Conservation (phyloP, 2,113 vertebrate species). For the Sylvietta virens region DNA sequence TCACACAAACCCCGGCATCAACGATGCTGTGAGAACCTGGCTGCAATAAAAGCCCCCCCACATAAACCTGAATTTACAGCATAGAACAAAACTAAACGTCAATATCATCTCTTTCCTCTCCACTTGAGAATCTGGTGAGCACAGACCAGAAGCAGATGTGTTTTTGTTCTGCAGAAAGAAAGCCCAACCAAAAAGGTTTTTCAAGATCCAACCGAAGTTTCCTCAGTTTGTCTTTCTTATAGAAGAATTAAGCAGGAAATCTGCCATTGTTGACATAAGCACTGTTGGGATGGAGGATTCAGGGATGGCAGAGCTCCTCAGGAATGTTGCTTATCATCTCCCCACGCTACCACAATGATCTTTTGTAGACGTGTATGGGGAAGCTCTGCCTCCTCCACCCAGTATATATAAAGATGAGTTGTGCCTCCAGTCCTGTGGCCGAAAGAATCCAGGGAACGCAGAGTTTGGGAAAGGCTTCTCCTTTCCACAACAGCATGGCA, state of each 20-base stretch:
- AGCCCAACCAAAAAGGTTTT: not conserved
- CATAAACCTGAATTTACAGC: not conserved
- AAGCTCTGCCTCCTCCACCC: not conserved
- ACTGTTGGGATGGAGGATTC: not conserved
- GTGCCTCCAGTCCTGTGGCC: not conserved
- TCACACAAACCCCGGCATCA: not conserved
- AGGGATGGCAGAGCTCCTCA: not conserved
- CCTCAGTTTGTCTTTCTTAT: not conserved
- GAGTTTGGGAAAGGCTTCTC: not conserved
- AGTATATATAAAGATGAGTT: not conserved
- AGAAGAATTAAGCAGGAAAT: not conserved
- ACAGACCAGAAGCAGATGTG: not conserved
- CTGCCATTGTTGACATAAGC: not conserved
- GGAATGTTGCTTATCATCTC: not conserved
- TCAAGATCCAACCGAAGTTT: not conserved
- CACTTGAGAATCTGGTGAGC: not conserved
- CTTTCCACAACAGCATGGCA: not conserved
- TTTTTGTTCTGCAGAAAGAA: not conserved
- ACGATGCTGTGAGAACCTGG: not conserved
- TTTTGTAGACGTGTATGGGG: not conserved
- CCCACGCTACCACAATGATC: not conserved
- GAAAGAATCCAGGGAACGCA: not conserved
- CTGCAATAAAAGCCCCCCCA: not conserved
- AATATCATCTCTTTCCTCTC: not conserved
- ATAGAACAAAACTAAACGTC: not conserved